A percentile compares a stretch with the other conserved stretches of the same genome.
These are phyloP conservation scores for Chaetophractus vellerosus DNA, from an alignment of 2,797 vertebrate species.

Conservation along the genomic window DNA sequence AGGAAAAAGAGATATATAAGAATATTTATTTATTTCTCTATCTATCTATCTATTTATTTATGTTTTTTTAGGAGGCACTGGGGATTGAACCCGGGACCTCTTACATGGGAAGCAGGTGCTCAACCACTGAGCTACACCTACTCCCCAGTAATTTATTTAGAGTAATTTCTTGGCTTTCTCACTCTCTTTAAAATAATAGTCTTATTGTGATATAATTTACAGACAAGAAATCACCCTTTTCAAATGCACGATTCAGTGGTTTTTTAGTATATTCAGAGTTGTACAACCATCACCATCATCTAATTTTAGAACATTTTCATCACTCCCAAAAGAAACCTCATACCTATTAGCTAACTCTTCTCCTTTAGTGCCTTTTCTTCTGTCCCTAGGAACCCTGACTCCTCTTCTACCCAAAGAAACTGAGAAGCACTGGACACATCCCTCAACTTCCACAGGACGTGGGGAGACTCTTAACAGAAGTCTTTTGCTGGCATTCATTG, in stretches of 20 bases:
- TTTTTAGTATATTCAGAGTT: background rate
- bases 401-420: background rate
- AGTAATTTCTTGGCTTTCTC: background rate
- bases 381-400: background rate
- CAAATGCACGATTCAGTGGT: background rate
- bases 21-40: no score
- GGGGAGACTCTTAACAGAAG: background rate
- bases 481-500: background rate
- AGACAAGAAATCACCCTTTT: background rate
- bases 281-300: background rate
- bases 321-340: background rate
- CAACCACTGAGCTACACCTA: no score
- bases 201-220: slow-evolving; percentile 47
- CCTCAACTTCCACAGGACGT: background rate
- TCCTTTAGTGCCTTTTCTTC: background rate
- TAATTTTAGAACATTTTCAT: slow-evolving; percentile 49
- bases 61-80: no score
- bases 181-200: background rate
- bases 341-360: background rate
- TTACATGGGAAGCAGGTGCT: no score
- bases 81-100: no score
- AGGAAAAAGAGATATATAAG: background rate
- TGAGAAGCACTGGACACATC: background rate
- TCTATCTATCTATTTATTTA: no score
- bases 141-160: background rate